These are phyloP conservation scores for Arvicanthis niloticus DNA, from an alignment of 2,113 vertebrate species.

Conservation along the genomic window DNA sequence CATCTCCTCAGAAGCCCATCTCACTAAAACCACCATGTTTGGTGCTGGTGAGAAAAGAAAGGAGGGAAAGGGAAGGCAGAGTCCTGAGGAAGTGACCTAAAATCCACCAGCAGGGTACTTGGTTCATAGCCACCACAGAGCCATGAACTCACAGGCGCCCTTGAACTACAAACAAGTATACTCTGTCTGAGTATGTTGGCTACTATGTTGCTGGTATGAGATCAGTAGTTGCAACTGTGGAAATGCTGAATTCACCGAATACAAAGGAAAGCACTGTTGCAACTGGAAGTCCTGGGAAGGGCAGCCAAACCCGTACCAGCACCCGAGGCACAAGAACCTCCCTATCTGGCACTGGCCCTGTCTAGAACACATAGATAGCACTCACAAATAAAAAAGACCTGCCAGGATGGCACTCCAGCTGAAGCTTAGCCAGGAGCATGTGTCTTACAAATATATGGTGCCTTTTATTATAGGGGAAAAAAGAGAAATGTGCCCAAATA, in stretches of 20 bases:
- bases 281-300: neutral
- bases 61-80: neutral
- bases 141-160: neutral
- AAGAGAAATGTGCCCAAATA: slow-evolving; percentile 27
- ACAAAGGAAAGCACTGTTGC: neutral
- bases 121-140: neutral
- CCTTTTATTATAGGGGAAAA: neutral
- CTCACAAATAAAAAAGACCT: neutral
- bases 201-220: neutral
- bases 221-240: neutral
- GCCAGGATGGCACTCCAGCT: neutral
- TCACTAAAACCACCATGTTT: neutral
- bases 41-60: neutral
- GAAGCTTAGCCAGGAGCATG: neutral
- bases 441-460: neutral
- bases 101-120: neutral
- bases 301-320: neutral
- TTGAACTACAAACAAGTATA: neutral
- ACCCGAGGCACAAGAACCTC: neutral
- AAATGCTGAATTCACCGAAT: neutral
- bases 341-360: neutral
- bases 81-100: neutral
- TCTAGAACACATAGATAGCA: neutral
- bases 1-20: neutral
- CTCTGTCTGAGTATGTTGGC: neutral